These are phyloP conservation scores for Monopterus albus DNA, from an alignment of 2,113 vertebrate genomes.

Conservation along the genomic window DNA sequence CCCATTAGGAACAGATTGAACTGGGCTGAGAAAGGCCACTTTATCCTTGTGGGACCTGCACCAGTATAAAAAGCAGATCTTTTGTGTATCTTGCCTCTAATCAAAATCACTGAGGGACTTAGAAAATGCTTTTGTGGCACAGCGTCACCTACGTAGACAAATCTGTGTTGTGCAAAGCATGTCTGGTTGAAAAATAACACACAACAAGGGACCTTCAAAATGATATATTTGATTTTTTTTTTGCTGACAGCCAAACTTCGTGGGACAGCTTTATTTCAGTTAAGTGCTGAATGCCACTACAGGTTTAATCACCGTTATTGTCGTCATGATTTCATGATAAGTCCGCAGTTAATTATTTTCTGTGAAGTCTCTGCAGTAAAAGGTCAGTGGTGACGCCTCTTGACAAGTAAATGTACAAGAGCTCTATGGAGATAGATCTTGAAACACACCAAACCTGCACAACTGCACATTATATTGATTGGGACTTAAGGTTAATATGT, in stretches of 20 bases:
- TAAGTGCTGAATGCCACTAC: conserved; percentile 33
- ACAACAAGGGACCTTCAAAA: not conserved
- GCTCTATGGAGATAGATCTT: not conserved
- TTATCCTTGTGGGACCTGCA: conserved; percentile 26
- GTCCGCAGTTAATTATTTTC: conserved; percentile 64
- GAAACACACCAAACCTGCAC: conserved; percentile 9
- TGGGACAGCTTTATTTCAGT: conserved; percentile 1
- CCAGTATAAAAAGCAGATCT: conserved; percentile 36
- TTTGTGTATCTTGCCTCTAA: conserved; percentile 40
- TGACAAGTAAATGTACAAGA: conserved; percentile 42
- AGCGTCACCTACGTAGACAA: not conserved
- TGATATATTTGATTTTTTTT: not conserved
- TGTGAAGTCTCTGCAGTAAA: conserved; percentile 42
- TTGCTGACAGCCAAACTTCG: conserved; percentile 1
- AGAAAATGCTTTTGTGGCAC: conserved; percentile 23
- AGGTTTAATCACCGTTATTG: conserved; percentile 61
- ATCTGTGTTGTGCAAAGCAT: conserved; percentile 7
- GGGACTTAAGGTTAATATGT: no score
- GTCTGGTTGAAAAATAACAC: not conserved
- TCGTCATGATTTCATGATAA: conserved; percentile 35
- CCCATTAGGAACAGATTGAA: conserved; percentile 61
- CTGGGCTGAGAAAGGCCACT: conserved; percentile 54
- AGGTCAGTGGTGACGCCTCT: conserved; percentile 66
- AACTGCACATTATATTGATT: conserved; percentile 14
- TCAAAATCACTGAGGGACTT: conserved; percentile 49